Evolutionary conservation across 2,888 invertebrate species (phyloP).

Genomic region (Belgica antarctica): DNA sequence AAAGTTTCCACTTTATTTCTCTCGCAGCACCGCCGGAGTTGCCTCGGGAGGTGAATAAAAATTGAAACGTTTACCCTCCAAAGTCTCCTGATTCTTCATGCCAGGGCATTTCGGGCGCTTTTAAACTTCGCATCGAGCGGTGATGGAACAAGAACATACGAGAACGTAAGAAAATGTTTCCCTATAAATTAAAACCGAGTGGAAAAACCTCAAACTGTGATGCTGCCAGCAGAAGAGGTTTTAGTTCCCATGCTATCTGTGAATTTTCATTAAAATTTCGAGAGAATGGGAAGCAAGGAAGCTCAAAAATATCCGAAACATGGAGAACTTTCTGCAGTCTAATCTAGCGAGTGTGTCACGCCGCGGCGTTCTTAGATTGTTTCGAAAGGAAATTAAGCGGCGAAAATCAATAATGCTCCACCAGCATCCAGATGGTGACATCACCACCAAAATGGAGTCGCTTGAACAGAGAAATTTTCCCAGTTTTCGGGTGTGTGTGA

Average conservation of each 20-base stretch:
- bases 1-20: slow-evolving; percentile 22
- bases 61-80: neutral
- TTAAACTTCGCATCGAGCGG: neutral
- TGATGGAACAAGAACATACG: neutral
- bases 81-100: neutral
- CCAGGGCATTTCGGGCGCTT: slow-evolving; percentile 11
- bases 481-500: neutral
- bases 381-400: neutral
- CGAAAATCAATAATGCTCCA: slow-evolving; percentile 8
- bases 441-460: slow-evolving; percentile 19
- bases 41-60: neutral
- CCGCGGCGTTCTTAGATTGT: neutral
- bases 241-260: slow-evolving; percentile 10
- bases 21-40: neutral
- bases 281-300: neutral
- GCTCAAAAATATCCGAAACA: neutral
- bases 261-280: neutral
- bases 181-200: slow-evolving; percentile 32
- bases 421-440: slow-evolving; percentile 19
- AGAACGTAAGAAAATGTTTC: neutral
- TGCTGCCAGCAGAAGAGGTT: slow-evolving; percentile 21
- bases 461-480: slow-evolving; percentile 1
- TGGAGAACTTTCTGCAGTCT: neutral
- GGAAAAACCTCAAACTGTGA: slow-evolving; percentile 38
- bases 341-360: neutral